phyloP scores from a whole-genome alignment of 92 coral and sea anemone genomes.

The Blastomussa wellsi region DNA sequence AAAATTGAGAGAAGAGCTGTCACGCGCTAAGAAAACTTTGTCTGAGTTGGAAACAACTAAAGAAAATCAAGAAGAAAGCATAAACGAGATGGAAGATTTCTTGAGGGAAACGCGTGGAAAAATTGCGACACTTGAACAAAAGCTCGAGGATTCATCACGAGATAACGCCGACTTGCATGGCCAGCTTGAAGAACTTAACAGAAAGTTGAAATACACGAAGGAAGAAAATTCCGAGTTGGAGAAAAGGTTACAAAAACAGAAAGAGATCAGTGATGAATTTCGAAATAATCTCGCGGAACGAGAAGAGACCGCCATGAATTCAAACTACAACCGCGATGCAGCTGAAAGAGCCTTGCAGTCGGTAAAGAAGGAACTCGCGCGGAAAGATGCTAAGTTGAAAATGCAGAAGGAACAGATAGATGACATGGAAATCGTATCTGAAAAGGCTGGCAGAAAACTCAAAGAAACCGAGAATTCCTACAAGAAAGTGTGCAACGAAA shows the following conservation, averaged over 20 bases:
- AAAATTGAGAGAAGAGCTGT: constrained; percentile 68
- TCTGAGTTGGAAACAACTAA: constrained; percentile 65
- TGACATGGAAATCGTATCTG: constrained; percentile 64
- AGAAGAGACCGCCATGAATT: constrained; percentile 67
- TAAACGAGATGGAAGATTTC: constrained; percentile 64
- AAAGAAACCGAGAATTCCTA: constrained; percentile 64
- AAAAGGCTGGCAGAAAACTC: constrained; percentile 59
- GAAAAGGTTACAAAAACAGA: constrained; percentile 77
- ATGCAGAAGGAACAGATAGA: constrained; percentile 70
- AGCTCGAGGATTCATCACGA: constrained; percentile 60
- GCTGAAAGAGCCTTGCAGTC: constrained; percentile 74
- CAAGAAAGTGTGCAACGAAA: constrained; percentile 62
- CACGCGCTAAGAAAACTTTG: constrained; percentile 55
- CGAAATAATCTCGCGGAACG: constrained; percentile 62
- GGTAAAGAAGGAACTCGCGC: constrained; percentile 73
- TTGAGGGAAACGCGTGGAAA: constrained; percentile 66
- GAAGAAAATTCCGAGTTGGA: constrained; percentile 79
- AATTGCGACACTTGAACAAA: constrained; percentile 52
- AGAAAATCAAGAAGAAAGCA: constrained; percentile 69
- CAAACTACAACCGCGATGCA: constrained; percentile 63
- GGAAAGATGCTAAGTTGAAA: constrained; percentile 65
- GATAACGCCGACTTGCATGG: constrained; percentile 61
- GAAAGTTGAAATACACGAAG: constrained; percentile 56
- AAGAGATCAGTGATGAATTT: constrained; percentile 71
- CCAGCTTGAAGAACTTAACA: constrained; percentile 71